Percentiles rank a stretch among this genome's conserved stretches.
Conservation (phyloP, 1,140 invertebrate genomes). For the Plodia interpunctella region DNA sequence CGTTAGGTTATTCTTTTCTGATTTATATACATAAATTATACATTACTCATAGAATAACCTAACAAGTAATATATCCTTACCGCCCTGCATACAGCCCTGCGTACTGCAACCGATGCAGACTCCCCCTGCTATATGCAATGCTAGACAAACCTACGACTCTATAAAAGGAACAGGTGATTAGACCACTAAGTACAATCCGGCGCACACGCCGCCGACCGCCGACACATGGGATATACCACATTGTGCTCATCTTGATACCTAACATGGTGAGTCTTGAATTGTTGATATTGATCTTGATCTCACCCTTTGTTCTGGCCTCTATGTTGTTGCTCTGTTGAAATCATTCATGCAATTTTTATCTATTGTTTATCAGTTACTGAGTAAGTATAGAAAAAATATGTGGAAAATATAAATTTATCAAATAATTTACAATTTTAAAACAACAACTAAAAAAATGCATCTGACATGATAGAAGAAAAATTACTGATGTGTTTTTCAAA, state of each 20-base stretch:
- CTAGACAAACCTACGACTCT: slow-evolving; percentile 72
- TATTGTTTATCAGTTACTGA: too few species aligned
- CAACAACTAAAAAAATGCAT: too few species aligned
- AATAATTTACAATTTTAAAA: too few species aligned
- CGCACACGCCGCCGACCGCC: slow-evolving; percentile 47
- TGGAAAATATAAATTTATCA: too few species aligned
- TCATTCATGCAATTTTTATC: neutral
- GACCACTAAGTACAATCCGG: slow-evolving; percentile 64
- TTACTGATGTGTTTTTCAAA: too few species aligned
- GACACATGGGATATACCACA: slow-evolving; percentile 56
- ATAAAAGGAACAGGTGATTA: slow-evolving; percentile 75
- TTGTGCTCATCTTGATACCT: slow-evolving; percentile 34
- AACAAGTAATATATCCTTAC: neutral
- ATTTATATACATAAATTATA: too few species aligned
- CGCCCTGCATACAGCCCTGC: slow-evolving; percentile 50
- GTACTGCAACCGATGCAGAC: slow-evolving; percentile 42
- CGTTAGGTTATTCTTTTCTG: too few species aligned
- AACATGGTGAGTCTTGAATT: slow-evolving; percentile 49
- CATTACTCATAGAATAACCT: too few species aligned
- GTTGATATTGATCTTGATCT: slow-evolving; percentile 8
- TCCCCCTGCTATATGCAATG: slow-evolving; percentile 66
- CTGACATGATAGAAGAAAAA: too few species aligned
- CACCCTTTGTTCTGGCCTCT: neutral
- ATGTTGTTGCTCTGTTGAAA: neutral
- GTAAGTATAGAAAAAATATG: too few species aligned